Evolutionary conservation across 2,113 vertebrate genomes (phyloP), one percentile per base, ranked within the genome.

Genomic region (Ophiodon elongatus): DNA sequence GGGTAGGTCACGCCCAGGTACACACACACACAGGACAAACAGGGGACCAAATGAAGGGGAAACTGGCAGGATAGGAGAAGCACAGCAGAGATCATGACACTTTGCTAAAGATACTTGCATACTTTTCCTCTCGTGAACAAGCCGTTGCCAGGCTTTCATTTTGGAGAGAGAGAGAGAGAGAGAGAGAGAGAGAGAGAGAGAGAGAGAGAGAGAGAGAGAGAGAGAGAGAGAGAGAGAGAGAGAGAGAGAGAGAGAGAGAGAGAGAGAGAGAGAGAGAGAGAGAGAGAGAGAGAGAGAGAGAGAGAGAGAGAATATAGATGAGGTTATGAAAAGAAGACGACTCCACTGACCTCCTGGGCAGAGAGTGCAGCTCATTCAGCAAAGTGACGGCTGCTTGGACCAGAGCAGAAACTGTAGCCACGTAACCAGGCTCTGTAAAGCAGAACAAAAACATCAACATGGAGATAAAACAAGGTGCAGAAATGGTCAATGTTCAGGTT

Each of bases 341-440:
- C 4, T 43, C 1, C 8, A 57, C 95, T 94, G 74, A 98, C 97
- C 27, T 75, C 76, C 95, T 95, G 41, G 97, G 97, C 80, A 98
- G 95, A 66, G 87, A 93, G 70, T 95, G 85, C 33, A 75, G 14
- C 31, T 98, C 97, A 50, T 93, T 95, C 52, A 98, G 92, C 64
- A 98, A 81, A 11, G 96, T 96, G 2, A 97, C 15, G 33, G 85
- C 97, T 72, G 96, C 95, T 77, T 98, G 97, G 9, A 98, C 97
- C 95, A 97, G 96, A 35, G 93, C 92, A 84, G 96, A 96, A 29
- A 97, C 92, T 7, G 97, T 97, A 43, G 96, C 86, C 54, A 97
- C 71, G 13, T 97, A 97, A 43, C 94, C 96, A 66, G 92, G 91
- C 80, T 98, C 97, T 98, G 91, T 43, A 4, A 68, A 64, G 25